Evolutionary conservation across 2,797 vertebrate species (phyloP).

Genomic region (Crenuchus spilurus): DNA sequence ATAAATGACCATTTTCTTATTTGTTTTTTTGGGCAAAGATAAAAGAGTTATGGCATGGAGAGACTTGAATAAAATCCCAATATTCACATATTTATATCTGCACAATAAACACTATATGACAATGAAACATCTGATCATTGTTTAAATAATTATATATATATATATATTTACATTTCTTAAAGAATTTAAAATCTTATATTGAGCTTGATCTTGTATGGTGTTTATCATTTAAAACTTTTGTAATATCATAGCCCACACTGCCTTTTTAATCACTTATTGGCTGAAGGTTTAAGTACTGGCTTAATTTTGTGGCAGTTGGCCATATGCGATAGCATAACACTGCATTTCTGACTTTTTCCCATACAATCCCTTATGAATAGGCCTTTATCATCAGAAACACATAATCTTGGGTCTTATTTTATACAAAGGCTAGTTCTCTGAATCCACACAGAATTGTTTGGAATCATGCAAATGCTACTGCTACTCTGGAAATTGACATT

Average conservation of each 20-base stretch:
- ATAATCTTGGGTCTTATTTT: neutral
- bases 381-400: neutral
- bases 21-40: neutral
- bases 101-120: neutral
- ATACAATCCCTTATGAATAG: neutral
- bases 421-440: neutral
- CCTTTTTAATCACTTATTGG: too few relatives aligned
- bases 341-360: neutral
- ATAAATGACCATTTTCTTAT: neutral
- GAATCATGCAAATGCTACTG: neutral
- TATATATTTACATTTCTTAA: too few relatives aligned
- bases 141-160: too few relatives aligned
- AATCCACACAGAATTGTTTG: neutral
- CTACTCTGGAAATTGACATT: neutral
- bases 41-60: neutral
- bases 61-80: too few relatives aligned
- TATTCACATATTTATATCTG: neutral
- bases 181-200: too few relatives aligned
- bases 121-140: neutral
- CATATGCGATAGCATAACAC: neutral
- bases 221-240: too few relatives aligned
- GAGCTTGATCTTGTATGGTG: too few relatives aligned
- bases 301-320: neutral
- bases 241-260: neutral
- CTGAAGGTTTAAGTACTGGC: neutral